Base-by-base conservation (phyloP, 2,888 invertebrate genomes). In the Morinoia aosen region DNA sequence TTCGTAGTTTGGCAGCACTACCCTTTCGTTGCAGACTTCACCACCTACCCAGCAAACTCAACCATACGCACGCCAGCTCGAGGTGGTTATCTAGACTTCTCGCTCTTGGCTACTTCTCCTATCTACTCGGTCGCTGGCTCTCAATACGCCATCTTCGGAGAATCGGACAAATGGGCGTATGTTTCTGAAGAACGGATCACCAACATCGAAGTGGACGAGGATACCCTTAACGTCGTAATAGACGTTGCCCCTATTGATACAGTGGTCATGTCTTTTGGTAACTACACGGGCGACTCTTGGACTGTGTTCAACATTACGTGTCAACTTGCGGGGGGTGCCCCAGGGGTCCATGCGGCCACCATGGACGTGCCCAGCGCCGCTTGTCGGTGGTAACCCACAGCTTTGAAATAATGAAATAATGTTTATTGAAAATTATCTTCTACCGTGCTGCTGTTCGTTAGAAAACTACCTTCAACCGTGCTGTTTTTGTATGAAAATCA, bases 61-160 rank as follows among this genome's bases (percentile, higher is more conserved):
- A 57, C n/a, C 58, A 48, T 96, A 12, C 25, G 25, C 19, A 91
- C 95, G 14, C 95, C 95, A 16, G 16, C 90, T 19, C 76, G 91
- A n/a, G 95, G 96, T 4, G 95, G 95, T 16, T 93, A 40, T 64
- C 95, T 91, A 33, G 76, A 90, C 61, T 96, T 96, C 88, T 88
- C 94, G 40, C 88, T 95, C 91, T 56, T 96, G 39, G 95, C 95
- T 58, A 96, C 96, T 8, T 91, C 96, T 12, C 96, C 95, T 8
- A 58, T 88, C 57, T 88, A 91, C 56, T 25, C n/a, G n/a, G 93
- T 95, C 16, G n/a, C 88, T n/a, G 61, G 39, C 14, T 76, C 90
- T 48, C 76, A 95, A 19, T n/a, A 96, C 88, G 95, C 94, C 91
- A 95, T 96, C 88, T 91, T 96, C 57, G 96, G 95, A 11, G 96